Percentiles rank a stretch among this genome's conserved stretches.
Conservation (phyloP, 2,797 vertebrate genomes). For the Rhabdomys pumilio region DNA sequence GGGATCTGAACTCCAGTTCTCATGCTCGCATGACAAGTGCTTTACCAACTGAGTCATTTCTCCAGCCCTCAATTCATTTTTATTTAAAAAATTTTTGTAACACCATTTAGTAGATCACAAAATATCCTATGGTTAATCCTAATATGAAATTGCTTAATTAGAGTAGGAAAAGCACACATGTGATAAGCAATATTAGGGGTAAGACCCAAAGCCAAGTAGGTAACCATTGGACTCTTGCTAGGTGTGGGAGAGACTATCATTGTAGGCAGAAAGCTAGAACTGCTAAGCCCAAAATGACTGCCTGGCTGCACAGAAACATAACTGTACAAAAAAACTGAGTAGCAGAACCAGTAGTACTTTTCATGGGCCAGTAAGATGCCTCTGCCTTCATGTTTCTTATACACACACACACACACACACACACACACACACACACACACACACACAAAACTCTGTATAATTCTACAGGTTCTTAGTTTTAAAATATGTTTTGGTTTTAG, state of each 20-base stretch:
- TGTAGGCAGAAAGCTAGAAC: neutral
- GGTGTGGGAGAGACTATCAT: neutral
- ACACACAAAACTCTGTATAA: neutral
- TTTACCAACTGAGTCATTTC: neutral
- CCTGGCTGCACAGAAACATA: neutral
- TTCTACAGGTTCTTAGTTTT: neutral
- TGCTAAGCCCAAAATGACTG: neutral
- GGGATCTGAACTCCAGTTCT: neutral
- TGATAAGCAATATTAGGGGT: neutral
- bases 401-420: neutral
- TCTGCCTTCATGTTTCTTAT: neutral
- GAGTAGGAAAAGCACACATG: neutral
- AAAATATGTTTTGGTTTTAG: neutral
- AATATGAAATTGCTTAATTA: conserved; percentile 1
- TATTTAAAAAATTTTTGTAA: conserved; percentile 26
- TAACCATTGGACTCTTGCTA: neutral
- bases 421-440: neutral
- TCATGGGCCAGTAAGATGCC: neutral
- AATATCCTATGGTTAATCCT: conserved; percentile 26
- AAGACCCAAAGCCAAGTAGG: neutral
- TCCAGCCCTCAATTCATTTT: neutral
- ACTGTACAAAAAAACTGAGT: neutral
- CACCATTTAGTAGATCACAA: conserved; percentile 9
- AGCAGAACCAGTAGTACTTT: neutral
- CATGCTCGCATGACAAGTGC: neutral